Base-by-base conservation (phyloP, 2,113 vertebrate species). In the Colossoma macropomum region DNA sequence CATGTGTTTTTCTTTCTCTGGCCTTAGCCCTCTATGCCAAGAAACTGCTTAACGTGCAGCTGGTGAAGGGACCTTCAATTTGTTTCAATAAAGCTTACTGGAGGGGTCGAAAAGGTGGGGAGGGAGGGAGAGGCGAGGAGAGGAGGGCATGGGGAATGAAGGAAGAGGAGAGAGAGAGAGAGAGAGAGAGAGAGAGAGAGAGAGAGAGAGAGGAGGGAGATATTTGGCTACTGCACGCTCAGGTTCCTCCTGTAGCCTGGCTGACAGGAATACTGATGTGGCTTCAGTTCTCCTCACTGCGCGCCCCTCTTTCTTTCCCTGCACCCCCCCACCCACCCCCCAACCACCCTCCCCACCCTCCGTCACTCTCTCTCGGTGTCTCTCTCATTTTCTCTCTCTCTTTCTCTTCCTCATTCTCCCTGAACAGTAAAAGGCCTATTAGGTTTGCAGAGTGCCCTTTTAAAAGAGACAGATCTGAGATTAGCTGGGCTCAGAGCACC, bases 191-290 rank as follows among this genome's bases (percentile, higher is more conserved):
- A 63, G 74, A 50, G 54, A 28, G 56, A 25, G 30, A 32, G 48
- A 25, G 19, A 63, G 84, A 81, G 84, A 9, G 45, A 38, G 54
- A 23, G 13, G 23, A 34, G 77, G 81, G 78, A 65, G 59, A 63
- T 89, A 80, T 91, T 90, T 91, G 84, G 89, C 85, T 82, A 78
- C 75, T 76, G 85, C 85, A 86, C 86, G 86, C 86, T 87, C 87
- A 87, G 89, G 90, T 87, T 91, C 87, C 90, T 92, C 85, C 90
- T 91, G 85, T 90, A 78, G 84, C 88, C 90, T 82, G 88, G 88
- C 89, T 90, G 93, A 93, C 91, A 89, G 69, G 92, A 93, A 93
- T 94, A 91, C 92, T 92, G 92, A 92, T 92, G 76, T 69, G 83
- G 86, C 86, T 30, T 0, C 83, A 78, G 84, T 88, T 66, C 78